Conservation (phyloP, 2,113 vertebrate genomes). For the Thermophis baileyi region DNA sequence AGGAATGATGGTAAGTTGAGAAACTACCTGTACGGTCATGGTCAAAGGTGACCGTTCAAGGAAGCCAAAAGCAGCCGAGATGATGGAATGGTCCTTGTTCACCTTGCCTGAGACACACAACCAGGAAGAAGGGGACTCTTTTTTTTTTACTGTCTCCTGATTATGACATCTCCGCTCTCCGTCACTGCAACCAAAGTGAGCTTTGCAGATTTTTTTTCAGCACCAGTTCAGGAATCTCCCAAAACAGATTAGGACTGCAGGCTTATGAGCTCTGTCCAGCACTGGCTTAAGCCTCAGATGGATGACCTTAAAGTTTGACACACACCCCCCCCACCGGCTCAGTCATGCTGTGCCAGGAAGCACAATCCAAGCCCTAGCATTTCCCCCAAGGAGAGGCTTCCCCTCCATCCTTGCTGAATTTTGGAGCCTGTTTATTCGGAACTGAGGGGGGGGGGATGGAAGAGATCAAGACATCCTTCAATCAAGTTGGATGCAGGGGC, state of each 20-base stretch:
- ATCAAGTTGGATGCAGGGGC: not conserved
- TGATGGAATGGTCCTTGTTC: not conserved
- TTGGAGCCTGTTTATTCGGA: not conserved
- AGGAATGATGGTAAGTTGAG: no score
- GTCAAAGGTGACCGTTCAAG: not conserved
- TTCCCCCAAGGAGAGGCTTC: not conserved
- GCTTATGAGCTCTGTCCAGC: not conserved
- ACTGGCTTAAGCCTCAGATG: not conserved
- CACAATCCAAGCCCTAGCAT: not conserved
- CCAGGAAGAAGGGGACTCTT: not conserved
- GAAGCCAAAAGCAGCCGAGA: not conserved
- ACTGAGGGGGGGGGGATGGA: not conserved
- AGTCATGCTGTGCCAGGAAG: not conserved
- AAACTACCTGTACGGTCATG: not conserved
- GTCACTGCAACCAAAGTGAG: not conserved
- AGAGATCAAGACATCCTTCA: not conserved
- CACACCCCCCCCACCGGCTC: fast-evolving
- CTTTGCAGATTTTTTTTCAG: not conserved
- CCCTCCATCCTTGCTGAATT: not conserved
- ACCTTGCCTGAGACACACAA: not conserved
- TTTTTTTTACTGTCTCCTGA: not conserved
- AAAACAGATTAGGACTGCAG: not conserved
- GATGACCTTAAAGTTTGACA: not conserved
- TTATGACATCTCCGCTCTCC: not conserved
- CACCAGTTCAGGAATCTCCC: not conserved